Evolutionary conservation across 1,140 invertebrate species (phyloP), one percentile per base, ranked within the genome.

Genomic region (Drosophila pseudoobscura): DNA sequence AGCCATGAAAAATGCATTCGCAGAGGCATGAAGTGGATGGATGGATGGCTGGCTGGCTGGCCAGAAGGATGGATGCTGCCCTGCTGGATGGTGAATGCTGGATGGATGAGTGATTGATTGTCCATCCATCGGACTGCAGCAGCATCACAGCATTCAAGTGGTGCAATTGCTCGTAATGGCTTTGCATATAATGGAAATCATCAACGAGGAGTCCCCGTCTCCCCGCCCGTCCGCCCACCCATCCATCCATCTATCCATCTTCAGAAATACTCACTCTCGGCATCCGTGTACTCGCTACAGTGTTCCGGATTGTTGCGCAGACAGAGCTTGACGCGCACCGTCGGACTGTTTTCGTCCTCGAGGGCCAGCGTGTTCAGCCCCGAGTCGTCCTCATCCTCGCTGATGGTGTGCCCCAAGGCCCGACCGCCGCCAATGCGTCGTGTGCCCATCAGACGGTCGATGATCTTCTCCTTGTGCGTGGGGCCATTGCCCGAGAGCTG

Each of bases 271-370:
- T 96, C 92, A 97, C 96, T 95, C 79, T 96, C 95, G 26, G 96
- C 96, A 88, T 96, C 95, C 2, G 94, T 93, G 91, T 96, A 96
- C 31, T 97, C 95, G 31, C 96, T 96, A 90, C 97, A 98, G 66
- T 96, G 95, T 26, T 96, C 95, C 26, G 94, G 93, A 88, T 96
- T 96, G 6, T 94, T 94, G 74, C 94, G 93, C 39, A 97, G 92
- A 73, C 97, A 98, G 1, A 97, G 92, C 75, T 96, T 95, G 1
- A 97, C 94, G 24, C 96, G 92, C 15, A 97, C 94, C 31, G 94
- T 93, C 0, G 95, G 94, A 66, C 94, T 94, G 15, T 93, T 92
- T 13, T 93, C 92, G 15, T 94, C 93, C 73, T 93, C 89, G 45
- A 92, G 45, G n/a, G 91, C 80, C 54, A 92, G 46, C n/a, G 90